These are phyloP conservation scores for Lycophotia porphyrea DNA, from an alignment of 2,888 invertebrate genomes.

Conservation along the genomic window DNA sequence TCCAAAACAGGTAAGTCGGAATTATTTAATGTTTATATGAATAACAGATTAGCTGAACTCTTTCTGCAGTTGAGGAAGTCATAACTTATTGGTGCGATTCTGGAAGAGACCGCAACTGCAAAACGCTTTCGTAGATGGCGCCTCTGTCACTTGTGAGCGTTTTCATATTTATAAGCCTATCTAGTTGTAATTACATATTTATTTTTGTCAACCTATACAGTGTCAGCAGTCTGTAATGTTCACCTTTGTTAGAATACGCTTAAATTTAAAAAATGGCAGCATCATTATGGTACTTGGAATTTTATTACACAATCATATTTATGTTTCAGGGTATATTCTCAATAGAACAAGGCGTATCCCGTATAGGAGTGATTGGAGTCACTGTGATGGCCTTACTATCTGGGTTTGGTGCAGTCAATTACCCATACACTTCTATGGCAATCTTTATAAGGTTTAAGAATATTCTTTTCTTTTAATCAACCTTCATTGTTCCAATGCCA, in stretches of 20 bases:
- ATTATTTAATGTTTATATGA: background rate
- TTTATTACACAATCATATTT: too few species aligned
- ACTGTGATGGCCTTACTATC: slow-evolving; percentile 99
- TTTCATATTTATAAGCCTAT: background rate
- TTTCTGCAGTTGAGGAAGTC: background rate
- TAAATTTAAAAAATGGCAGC: too few species aligned
- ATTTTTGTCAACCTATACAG: background rate
- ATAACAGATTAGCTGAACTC: too few species aligned
- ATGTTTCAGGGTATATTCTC: slow-evolving; percentile 91
- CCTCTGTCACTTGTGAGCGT: background rate
- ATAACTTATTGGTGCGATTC: background rate
- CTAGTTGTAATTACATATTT: background rate
- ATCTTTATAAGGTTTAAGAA: slow-evolving; percentile 95
- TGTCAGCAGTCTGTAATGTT: too few species aligned
- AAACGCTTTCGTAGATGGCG: background rate
- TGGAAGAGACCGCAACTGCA: background rate
- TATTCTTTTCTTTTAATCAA: background rate
- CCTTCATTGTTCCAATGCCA: background rate
- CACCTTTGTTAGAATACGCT: too few species aligned
- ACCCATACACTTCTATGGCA: slow-evolving; percentile 99
- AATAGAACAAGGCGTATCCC: slow-evolving; percentile 97
- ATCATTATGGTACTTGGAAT: too few species aligned
- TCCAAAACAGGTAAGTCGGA: slow-evolving; percentile 96
- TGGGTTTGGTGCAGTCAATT: slow-evolving; percentile 99
- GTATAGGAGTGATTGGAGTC: slow-evolving; percentile 99